Base-by-base conservation (phyloP, 2,113 vertebrate species). In the Ophiodon elongatus region DNA sequence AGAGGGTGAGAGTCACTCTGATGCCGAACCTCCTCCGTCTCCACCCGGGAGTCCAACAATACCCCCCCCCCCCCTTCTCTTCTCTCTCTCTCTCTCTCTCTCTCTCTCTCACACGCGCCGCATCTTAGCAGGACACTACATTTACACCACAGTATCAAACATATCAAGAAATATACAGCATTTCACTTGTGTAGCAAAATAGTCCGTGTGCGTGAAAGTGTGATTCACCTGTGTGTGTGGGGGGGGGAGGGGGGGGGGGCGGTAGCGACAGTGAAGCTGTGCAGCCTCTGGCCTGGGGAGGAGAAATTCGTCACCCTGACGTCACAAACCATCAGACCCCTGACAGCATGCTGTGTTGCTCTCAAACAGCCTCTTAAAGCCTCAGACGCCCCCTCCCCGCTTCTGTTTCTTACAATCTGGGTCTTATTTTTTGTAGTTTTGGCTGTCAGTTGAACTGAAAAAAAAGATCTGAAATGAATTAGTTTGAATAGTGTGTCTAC, bases 111-210 rank as follows among this genome's bases (percentile, higher is more conserved):
- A 33, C 72, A 31, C 39, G 29, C 72, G 21, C 84, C 27, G 68
- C 76, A 35, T 84, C 75, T 80, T 71, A 89, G 77, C 79, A 85
- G 77, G 82, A 90, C 87, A 84, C 82, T 37, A 91, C 89, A 77
- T 59, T 63, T 88, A 90, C 92, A 89, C 85, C 87, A 92, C 90
- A 76, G 90, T 84, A 89, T 90, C 89, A 90, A 91, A 90, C 83
- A 85, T 87, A 62, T 68, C 54, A 79, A 88, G 88, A 92, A 91
- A 90, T 92, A 74, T 90, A 91, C 86, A 91, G 83, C 43, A 79
- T 88, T 50, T 69, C 69, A 79, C 75, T 79, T 33, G 50, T 81
- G 83, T 82, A 92, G 83, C 81, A 88, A 89, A 88, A 83, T 56
- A 82, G 78, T 86, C 56, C 57, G 67, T 70, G 70, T 77, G 81